Percentiles rank a stretch among this genome's conserved stretches.
These are phyloP conservation scores for Dryomyza anilis DNA, from an alignment of 2,888 invertebrate genomes.

Conservation along the genomic window DNA sequence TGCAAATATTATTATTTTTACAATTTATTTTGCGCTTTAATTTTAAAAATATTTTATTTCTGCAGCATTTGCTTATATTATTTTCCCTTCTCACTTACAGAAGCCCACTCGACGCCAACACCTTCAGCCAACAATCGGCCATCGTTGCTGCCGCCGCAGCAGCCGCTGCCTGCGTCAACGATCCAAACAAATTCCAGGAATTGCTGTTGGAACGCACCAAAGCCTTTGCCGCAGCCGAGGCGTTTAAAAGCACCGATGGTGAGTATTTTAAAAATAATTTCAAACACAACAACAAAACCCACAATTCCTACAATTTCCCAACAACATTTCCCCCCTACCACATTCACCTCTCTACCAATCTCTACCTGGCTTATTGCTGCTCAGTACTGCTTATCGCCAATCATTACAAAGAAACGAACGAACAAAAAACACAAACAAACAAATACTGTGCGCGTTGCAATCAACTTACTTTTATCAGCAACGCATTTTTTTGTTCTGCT, in stretches of 20 bases:
- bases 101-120: slow-evolving; percentile 66
- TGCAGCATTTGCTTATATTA: not conserved
- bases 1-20: too few relatives aligned
- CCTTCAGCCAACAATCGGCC: slow-evolving; percentile 65
- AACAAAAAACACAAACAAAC: slow-evolving; percentile 3
- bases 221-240: slow-evolving; percentile 65
- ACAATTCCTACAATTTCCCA: not conserved
- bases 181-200: slow-evolving; percentile 72
- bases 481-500: not conserved
- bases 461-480: slow-evolving; percentile 1
- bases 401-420: not conserved
- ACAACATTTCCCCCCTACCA: not conserved
- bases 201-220: slow-evolving; percentile 79
- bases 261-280: slow-evolving; percentile 24
- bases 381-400: not conserved
- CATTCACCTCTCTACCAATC: not conserved
- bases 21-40: too few relatives aligned
- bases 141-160: slow-evolving; percentile 67
- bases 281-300: not conserved
- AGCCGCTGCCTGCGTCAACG: slow-evolving; percentile 65
- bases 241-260: slow-evolving; percentile 57
- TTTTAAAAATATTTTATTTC: too few relatives aligned
- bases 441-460: slow-evolving; percentile 1
- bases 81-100: slow-evolving; percentile 32
- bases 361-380: not conserved